Base-by-base conservation (phyloP, 2,888 invertebrate genomes). In the Notodonta dromedarius region DNA sequence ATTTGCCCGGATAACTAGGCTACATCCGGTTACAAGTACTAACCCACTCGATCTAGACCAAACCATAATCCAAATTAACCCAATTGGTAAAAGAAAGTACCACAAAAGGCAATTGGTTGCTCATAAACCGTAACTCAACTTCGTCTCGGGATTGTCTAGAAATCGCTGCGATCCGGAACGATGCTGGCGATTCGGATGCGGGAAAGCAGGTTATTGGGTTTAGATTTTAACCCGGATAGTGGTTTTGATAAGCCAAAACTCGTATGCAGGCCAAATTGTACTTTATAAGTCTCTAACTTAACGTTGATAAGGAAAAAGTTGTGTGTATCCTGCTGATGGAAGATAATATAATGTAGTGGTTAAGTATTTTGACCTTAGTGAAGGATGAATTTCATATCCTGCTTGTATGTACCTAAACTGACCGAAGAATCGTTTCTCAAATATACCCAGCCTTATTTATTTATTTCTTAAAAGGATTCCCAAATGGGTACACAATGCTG, bases 51-150 rank as follows among this genome's bases (percentile, higher is more conserved):
- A 40, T 67, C 74, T 73, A 79, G 70, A 69, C 59, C 60, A 61
- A 75, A 72, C 68, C 66, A 65, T 24, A 24, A 24, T 2, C 24
- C 35, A 35, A 35, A 35, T 35, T 77, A 79, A 79, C 73, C 80
- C 71, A 84, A 78, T 80, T 79, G 72, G 66, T 67, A 67, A 79
- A 83, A 78, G 88, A 88, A 88, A 90, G 88, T 81, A 64, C 80
- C 79, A 71, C 83, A 83, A 77, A 78, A 82, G 60, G 76, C 80
- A 86, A 84, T 88, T 88, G 83, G 80, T 61, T 76, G 71, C 74
- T 71, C 76, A 66, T 73, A 62, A 70, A 84, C 80, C 90, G 88
- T 86, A 82, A 83, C 87, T 65, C 63, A 57, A 69, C 62, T 56
- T 57, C 24, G 59, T 59, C 73, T 78, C 60, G 60, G 65, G 62